Evolutionary conservation across 2,888 invertebrate species (phyloP).

Genomic region (Drosophila niveifrons): DNA sequence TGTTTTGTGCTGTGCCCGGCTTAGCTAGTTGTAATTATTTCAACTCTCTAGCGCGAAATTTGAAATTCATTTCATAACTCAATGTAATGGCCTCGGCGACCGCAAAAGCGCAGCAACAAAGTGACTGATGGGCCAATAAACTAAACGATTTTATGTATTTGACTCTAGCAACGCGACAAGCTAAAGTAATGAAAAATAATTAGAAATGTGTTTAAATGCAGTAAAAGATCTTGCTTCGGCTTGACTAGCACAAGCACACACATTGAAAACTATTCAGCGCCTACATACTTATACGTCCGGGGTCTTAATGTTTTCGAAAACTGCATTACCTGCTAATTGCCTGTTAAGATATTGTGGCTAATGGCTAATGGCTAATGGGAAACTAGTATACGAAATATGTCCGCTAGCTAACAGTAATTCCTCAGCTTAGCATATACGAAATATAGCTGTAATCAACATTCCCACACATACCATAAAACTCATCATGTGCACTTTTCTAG

Average conservation of each 20-base stretch:
- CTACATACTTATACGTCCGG: slow-evolving; percentile 17
- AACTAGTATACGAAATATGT: slow-evolving; percentile 37
- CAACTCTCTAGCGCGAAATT: slow-evolving; percentile 77
- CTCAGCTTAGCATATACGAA: slow-evolving; percentile 7
- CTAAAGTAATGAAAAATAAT: slow-evolving; percentile 78
- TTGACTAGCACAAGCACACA: background rate
- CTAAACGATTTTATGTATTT: slow-evolving; percentile 75
- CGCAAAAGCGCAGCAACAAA: slow-evolving; percentile 69
- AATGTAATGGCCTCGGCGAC: slow-evolving; percentile 72
- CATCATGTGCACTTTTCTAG: background rate
- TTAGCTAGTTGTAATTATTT: slow-evolving; percentile 72
- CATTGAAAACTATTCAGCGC: slow-evolving; percentile 4
- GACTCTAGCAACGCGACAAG: slow-evolving; percentile 64
- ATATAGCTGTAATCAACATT: background rate
- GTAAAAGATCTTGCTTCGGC: slow-evolving; percentile 39
- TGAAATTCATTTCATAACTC: slow-evolving; percentile 80
- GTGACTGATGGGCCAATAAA: slow-evolving; percentile 82
- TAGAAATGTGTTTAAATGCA: slow-evolving; percentile 69
- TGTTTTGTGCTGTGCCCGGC: slow-evolving; percentile 43
- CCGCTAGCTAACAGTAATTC: slow-evolving; percentile 43
- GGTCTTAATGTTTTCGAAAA: slow-evolving; percentile 45
- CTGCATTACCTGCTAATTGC: slow-evolving; percentile 67
- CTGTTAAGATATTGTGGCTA: slow-evolving; percentile 53
- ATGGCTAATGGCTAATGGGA: slow-evolving; percentile 48
- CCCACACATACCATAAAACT: background rate